Percentiles rank a stretch among this genome's conserved stretches.
phyloP scores from a whole-genome alignment of 2,888 invertebrate genomes.

The Idaea biselata region DNA sequence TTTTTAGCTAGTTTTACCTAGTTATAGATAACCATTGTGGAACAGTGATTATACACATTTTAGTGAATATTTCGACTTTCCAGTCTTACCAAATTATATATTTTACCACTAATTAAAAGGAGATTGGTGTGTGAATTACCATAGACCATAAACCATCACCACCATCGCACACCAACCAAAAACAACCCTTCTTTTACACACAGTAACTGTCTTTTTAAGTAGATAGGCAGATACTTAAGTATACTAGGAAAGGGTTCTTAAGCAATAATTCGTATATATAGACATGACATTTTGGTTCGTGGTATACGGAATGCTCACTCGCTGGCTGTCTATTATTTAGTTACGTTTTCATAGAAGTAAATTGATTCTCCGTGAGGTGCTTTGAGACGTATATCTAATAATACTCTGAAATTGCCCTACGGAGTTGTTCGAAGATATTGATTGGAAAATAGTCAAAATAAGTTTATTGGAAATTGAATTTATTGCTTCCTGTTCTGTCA shows the following conservation, averaged over 20 bases:
- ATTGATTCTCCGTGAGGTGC: constrained; percentile 38
- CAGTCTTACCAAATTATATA: no score
- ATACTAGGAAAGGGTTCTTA: background rate
- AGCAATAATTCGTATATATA: background rate
- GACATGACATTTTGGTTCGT: background rate
- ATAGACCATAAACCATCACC: no score
- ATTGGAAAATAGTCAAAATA: constrained; percentile 9
- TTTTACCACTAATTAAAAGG: no score
- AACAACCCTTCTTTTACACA: no score
- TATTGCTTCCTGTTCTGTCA: background rate
- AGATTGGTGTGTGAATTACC: no score
- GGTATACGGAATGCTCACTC: constrained; percentile 26
- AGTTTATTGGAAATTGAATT: constrained; percentile 2
- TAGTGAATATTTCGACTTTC: no score
- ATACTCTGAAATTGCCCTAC: constrained; percentile 21
- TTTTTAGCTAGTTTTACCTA: no score
- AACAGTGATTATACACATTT: no score
- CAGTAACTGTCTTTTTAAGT: no score
- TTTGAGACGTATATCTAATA: constrained; percentile 24
- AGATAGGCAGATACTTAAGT: background rate
- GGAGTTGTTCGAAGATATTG: constrained; percentile 10
- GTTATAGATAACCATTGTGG: no score
- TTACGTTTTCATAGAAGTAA: constrained; percentile 44
- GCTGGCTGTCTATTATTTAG: constrained; percentile 52
- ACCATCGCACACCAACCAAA: no score